Conservation (phyloP, 1,140 invertebrate genomes). For the Drosophila eugracilis region DNA sequence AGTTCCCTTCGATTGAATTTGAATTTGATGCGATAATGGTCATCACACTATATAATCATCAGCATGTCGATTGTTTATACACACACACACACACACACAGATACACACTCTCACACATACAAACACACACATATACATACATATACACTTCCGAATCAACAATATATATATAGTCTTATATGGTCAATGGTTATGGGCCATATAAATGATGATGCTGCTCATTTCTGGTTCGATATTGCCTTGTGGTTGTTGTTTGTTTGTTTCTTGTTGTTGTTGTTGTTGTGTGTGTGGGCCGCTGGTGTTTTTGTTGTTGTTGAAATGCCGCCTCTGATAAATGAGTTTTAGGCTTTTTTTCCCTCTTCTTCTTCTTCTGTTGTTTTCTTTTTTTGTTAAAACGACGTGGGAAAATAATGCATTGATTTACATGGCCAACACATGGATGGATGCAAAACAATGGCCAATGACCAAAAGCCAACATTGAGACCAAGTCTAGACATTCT, state of each 20-base stretch:
- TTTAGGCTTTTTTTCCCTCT: too few relatives aligned
- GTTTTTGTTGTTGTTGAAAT: slow-evolving; percentile 64
- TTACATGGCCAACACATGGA: slow-evolving; percentile 60
- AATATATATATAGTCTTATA: too few relatives aligned
- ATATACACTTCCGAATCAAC: not conserved
- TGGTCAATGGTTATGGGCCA: slow-evolving; percentile 44
- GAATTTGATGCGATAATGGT: slow-evolving; percentile 54
- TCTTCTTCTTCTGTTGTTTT: too few relatives aligned
- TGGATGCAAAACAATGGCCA: slow-evolving; percentile 26
- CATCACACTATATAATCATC: slow-evolving; percentile 65
- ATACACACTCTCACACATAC: slow-evolving; percentile 28
- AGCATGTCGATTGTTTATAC: slow-evolving; percentile 34
- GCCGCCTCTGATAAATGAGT: slow-evolving; percentile 74
- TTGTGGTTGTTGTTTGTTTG: not conserved
- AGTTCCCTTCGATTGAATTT: slow-evolving; percentile 13
- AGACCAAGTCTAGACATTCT: slow-evolving; percentile 35
- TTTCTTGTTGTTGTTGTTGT: slow-evolving; percentile 10
- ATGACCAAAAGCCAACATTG: slow-evolving; percentile 11
- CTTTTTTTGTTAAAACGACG: slow-evolving; percentile 71
- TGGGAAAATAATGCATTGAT: slow-evolving; percentile 74
- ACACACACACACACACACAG: slow-evolving; percentile 9
- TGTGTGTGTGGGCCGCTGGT: slow-evolving; percentile 48
- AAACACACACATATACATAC: slow-evolving; percentile 19
- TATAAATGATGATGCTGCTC: slow-evolving; percentile 76
- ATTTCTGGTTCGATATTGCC: slow-evolving; percentile 67